Percentiles rank a stretch among this genome's conserved stretches.
These are phyloP conservation scores for Solea solea DNA, from an alignment of 2,113 vertebrate genomes.

Conservation along the genomic window DNA sequence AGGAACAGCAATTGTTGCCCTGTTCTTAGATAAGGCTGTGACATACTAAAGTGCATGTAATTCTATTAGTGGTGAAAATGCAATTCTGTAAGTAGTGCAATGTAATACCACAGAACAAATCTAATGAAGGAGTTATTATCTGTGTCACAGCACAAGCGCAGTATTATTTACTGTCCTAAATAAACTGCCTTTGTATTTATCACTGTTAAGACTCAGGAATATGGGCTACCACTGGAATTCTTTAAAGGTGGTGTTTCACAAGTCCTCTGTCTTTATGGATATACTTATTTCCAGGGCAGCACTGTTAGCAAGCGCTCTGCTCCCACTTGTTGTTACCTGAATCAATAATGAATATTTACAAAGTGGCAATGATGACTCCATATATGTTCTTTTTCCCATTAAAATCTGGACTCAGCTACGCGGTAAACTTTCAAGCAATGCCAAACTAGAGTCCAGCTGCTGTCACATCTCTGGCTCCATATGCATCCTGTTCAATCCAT, in stretches of 20 bases:
- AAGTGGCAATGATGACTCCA: conserved; percentile 20
- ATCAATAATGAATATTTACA: not conserved
- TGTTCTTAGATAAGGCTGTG: conserved; percentile 25
- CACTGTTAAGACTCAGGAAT: not conserved
- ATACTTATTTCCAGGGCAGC: too few relatives aligned
- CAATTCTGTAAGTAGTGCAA: conserved; percentile 22
- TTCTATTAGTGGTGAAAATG: conserved; percentile 25
- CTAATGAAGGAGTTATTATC: conserved; percentile 37
- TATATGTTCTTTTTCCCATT: conserved; percentile 6
- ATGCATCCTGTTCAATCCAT: conserved; percentile 85
- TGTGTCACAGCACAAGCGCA: conserved; percentile 24
- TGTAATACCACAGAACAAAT: conserved; percentile 25
- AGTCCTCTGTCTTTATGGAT: too few relatives aligned
- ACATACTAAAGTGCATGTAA: conserved; percentile 25
- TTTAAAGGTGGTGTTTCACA: too few relatives aligned
- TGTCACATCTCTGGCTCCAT: conserved; percentile 75
- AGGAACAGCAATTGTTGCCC: conserved; percentile 11
- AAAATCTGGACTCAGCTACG: conserved; percentile 29
- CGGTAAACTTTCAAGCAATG: conserved; percentile 67
- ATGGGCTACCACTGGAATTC: not conserved
- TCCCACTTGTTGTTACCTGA: not conserved
- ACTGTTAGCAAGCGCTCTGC: not conserved
- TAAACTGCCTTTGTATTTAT: not conserved
- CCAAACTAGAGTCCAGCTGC: conserved; percentile 60
- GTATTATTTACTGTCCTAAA: conserved; percentile 11